Percentiles rank a stretch among this genome's conserved stretches.
Conservation (phyloP, 1,140 invertebrate species). For the Zaprionus nigranus region DNA sequence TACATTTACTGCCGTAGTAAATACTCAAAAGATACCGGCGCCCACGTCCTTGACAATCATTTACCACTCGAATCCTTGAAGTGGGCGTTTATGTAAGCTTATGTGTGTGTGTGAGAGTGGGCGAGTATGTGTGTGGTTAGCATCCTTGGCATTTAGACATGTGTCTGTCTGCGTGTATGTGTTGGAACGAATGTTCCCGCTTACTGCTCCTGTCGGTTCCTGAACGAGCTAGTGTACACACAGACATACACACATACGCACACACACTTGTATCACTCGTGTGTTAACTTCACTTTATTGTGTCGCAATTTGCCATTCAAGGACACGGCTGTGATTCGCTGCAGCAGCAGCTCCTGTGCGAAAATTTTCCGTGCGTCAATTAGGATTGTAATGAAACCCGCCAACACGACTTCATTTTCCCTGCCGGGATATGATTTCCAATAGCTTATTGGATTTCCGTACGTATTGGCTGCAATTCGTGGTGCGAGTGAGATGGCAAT, state of each 20-base stretch:
- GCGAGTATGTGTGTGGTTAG: conserved; percentile 1
- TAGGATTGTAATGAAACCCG: conserved; percentile 41
- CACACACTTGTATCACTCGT: background rate
- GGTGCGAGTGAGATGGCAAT: conserved; percentile 8
- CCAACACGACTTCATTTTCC: conserved; percentile 13
- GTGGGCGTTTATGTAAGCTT: conserved; percentile 17
- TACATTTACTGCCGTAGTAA: conserved; percentile 42
- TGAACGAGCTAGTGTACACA: conserved; percentile 15
- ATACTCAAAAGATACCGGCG: conserved; percentile 60
- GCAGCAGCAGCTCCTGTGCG: conserved; percentile 3
- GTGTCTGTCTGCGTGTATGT: background rate
- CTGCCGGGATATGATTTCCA: conserved; percentile 4
- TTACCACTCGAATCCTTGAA: conserved; percentile 37
- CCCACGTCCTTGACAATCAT: conserved; percentile 76
- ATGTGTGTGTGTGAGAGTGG: conserved; percentile 1
- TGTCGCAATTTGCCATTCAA: conserved; percentile 69
- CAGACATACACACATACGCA: background rate
- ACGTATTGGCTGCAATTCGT: conserved; percentile 1
- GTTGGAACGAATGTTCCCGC: conserved; percentile 20
- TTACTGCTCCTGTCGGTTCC: conserved; percentile 14
- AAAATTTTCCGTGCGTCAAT: conserved; percentile 58
- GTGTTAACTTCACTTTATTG: conserved; percentile 21
- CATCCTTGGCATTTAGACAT: conserved; percentile 17
- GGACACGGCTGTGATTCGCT: conserved; percentile 66
- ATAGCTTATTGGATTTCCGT: conserved; percentile 21